Evolutionary conservation across 2,888 invertebrate species (phyloP), one percentile per base, ranked within the genome.

Genomic region (Euplexia lucipara): DNA sequence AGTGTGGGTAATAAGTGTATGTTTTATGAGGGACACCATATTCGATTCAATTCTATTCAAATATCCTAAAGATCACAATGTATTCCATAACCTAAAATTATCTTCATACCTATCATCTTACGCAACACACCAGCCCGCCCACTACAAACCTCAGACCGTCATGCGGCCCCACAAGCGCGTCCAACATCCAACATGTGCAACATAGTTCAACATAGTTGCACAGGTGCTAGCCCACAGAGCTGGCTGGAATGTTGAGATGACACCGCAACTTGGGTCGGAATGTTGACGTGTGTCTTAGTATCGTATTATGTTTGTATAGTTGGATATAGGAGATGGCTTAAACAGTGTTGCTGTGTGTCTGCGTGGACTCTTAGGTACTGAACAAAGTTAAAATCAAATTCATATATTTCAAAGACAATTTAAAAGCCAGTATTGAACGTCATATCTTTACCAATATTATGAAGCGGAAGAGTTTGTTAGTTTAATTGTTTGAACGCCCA

Each of bases 171-270:
- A 26, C 68, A 56, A 48, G 26, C 54, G 9, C 16, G 69, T 61
- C 54, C 58, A 54, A 59, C 63, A 63, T 70, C 58, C 42, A 48
- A 73, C 63, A 66, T 73, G 73, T 73, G 57, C 70, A 45, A 69
- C 58, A 77, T 66, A 47, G 70, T 69, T 74, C 42, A 12, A 54
- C 72, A 69, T 73, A 70, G 70, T 65, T 62, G 48, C 32, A 18
- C 52, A 62, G 62, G 72, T 60, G 71, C 49, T 53, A 48, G 44
- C 34, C 75, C 73, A 56, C 73, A 73, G 39, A 1, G n/a, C 39
- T 41, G 34, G 22, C 22, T 18, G 77, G 75, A 71, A 77, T 77
- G 74, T 63, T 14, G 37, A n/a, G 37, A 58, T 45, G 57, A 34
- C 51, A 53, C 72, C 70, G 62, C 70, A 75, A 62, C 53, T 57